A percentile compares a stretch with the other conserved stretches of the same genome.
phyloP scores from a whole-genome alignment of 2,113 vertebrate species.

The Gila orcuttii region DNA sequence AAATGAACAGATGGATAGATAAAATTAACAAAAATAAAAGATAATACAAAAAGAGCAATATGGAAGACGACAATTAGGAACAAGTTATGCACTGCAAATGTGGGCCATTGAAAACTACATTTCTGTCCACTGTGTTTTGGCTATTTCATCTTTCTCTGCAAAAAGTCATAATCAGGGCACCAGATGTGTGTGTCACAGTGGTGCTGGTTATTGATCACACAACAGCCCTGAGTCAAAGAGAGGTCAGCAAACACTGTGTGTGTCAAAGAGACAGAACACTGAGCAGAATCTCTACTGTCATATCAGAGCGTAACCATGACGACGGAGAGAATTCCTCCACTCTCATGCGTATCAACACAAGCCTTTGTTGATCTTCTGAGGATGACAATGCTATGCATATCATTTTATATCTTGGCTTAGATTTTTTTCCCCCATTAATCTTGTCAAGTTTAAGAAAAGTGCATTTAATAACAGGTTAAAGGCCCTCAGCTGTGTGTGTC shows the following conservation, averaged over 20 bases:
- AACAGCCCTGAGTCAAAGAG: background rate
- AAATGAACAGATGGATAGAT: no score
- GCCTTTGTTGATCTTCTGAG: background rate
- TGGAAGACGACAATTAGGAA: background rate
- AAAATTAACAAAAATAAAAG: no score
- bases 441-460: background rate
- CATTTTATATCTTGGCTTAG: background rate
- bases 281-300: background rate
- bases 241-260: background rate
- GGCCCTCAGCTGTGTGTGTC: background rate
- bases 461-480: background rate
- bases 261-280: background rate
- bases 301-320: constrained; percentile 9
- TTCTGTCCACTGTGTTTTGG: background rate
- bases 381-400: background rate
- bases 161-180: background rate
- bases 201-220: background rate
- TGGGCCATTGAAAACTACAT: background rate
- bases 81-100: background rate
- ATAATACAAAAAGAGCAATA: background rate
- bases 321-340: background rate
- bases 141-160: background rate
- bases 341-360: background rate
- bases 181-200: background rate
- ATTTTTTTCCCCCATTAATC: background rate